phyloP scores from a whole-genome alignment of 2,797 vertebrate species.

The Alcedo atthis region DNA sequence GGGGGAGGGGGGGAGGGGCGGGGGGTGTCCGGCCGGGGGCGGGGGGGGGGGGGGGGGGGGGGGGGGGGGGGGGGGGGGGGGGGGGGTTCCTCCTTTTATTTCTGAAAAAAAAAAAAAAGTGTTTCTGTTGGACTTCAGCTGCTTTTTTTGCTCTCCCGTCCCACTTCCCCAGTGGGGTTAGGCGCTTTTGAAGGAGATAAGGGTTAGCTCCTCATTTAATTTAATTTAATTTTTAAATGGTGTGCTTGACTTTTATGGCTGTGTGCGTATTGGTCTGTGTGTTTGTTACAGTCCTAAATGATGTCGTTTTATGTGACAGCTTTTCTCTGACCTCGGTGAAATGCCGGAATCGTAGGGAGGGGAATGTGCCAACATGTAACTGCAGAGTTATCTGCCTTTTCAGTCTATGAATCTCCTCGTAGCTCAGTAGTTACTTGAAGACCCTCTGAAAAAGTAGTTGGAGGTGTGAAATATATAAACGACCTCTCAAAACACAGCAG shows the following conservation, averaged over 20 bases:
- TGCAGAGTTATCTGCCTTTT: neutral
- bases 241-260: neutral
- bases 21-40: no score
- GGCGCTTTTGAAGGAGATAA: neutral
- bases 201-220: neutral
- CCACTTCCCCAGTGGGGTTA: neutral
- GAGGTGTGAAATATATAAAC: neutral
- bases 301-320: slow-evolving; percentile 7
- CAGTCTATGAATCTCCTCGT: neutral
- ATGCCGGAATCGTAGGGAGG: slow-evolving; percentile 21
- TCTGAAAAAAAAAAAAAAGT: neutral
- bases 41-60: neutral
- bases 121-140: neutral
- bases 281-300: neutral
- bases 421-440: neutral
- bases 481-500: neutral
- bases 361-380: neutral
- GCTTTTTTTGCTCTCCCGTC: neutral
- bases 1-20: no score
- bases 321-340: slow-evolving; percentile 40
- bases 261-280: neutral
- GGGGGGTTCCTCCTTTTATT: neutral
- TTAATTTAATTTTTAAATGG: no score
- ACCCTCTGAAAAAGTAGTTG: neutral
- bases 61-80: neutral